Base-by-base conservation (phyloP, 2,113 vertebrate species). In the Oryzias celebensis region DNA sequence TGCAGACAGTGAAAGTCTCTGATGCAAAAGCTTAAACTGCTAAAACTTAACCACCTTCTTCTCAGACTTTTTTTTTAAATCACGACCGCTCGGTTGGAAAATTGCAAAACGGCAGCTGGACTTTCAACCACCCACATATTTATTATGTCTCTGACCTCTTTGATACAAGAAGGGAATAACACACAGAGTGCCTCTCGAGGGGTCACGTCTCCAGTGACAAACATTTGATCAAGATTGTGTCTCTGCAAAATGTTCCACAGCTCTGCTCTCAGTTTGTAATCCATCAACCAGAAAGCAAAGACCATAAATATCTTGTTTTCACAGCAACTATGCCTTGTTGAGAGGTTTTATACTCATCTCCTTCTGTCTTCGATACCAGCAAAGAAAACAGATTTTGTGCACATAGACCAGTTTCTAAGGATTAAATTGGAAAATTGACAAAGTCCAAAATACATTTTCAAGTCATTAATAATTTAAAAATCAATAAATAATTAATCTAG, bases 251-350 rank as follows among this genome's bases (percentile, higher is more conserved):
- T 51, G 55, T 60, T 26, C 55, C 8, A 22, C 41, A 8, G 18
- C 26, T 17, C 58, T 42, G 55, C 66, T 58, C 69, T 52, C 54
- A 23, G 54, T 63, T 63, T 52, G 61, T 67, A 58, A 76, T 77
- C 48, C n/a, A 42, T 56, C 4, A 13, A 18, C 41, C 60, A 52
- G 26, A 18, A 24, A 55, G 68, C 47, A 80, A 64, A 80, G 62
- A 79, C 82, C 75, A 73, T 90, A 89, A 90, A 89, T 86, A 81
- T 67, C 69, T 80, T 17, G 44, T 48, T 47, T 58, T 71, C 85
- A 6, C 62, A 62, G 83, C 76, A 87, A 81, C 79, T 48, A 10
- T 58, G 47, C 52, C 51, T 43, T 24, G 60, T 24, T 58, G 45
- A 80, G 53, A 60, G 20, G 54, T 24, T 81, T 62, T 48, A 42